These are phyloP conservation scores for Oceanodroma leucorhoa DNA, from an alignment of 2,797 vertebrate species.

Conservation along the genomic window DNA sequence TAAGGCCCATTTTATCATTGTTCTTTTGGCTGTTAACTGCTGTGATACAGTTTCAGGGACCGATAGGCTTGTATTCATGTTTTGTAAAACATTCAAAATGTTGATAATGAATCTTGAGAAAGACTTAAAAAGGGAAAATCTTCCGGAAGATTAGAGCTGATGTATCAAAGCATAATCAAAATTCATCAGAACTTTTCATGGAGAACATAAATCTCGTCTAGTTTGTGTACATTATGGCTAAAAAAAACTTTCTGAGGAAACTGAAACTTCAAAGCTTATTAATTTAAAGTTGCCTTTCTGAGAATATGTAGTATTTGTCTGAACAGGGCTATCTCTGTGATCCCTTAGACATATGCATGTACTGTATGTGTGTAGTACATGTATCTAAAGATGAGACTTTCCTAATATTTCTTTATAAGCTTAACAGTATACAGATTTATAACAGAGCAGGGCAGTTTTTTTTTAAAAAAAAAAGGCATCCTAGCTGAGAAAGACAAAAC, in stretches of 20 bases:
- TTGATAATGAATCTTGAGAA: neutral
- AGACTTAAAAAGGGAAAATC: neutral
- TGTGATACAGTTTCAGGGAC: neutral
- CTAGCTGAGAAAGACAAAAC: neutral
- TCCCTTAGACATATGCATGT: neutral
- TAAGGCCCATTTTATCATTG: neutral
- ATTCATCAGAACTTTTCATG: neutral
- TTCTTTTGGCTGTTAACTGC: neutral
- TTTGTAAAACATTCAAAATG: neutral
- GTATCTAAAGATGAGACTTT: neutral
- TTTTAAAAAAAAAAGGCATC: neutral
- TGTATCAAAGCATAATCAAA: neutral
- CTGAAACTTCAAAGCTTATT: neutral
- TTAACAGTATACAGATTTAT: neutral
- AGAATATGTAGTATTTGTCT: neutral
- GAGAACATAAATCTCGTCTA: neutral
- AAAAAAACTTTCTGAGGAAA: neutral
- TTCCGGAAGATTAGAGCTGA: neutral
- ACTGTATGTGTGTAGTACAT: accelerated
- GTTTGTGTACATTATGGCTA: neutral
- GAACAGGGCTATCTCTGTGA: neutral
- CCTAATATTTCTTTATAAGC: neutral
- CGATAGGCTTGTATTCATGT: neutral
- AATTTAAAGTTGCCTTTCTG: neutral
- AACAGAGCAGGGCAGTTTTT: neutral